These are phyloP conservation scores for Furnarius figulus DNA, from an alignment of 2,113 vertebrate species.

Conservation along the genomic window DNA sequence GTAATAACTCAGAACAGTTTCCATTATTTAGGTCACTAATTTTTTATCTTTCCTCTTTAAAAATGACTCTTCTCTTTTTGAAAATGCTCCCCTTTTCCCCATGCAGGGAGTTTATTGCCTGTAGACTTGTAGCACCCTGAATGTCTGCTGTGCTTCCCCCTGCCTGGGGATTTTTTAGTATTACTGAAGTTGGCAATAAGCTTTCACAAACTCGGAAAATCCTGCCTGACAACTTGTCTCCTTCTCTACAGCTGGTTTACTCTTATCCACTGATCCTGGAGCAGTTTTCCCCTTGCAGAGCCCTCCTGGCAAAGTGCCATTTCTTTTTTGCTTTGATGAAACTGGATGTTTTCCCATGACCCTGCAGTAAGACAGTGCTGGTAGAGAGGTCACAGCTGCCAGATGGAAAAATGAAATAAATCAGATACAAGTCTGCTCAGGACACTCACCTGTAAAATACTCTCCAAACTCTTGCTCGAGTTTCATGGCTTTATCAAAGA, in stretches of 20 bases:
- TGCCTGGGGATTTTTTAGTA: neutral
- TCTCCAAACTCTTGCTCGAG: slow-evolving; percentile 99
- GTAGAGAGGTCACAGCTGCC: neutral
- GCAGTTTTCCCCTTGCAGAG: neutral
- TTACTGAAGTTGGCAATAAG: neutral
- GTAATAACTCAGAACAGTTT: neutral
- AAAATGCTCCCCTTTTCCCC: neutral
- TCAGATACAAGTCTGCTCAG: neutral
- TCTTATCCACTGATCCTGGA: neutral
- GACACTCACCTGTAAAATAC: slow-evolving; percentile 92
- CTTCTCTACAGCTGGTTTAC: neutral
- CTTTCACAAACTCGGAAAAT: neutral
- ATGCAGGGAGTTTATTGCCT: neutral
- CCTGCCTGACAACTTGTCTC: slow-evolving; percentile 1
- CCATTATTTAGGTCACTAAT: neutral
- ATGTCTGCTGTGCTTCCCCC: neutral
- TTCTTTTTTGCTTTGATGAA: neutral
- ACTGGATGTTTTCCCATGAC: neutral
- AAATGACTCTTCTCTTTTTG: neutral
- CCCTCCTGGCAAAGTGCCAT: neutral
- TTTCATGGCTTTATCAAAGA: slow-evolving; percentile 98
- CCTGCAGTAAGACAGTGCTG: neutral
- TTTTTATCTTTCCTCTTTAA: neutral
- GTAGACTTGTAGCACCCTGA: neutral
- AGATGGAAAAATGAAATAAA: neutral